A percentile compares a stretch with the other conserved stretches of the same genome.
phyloP scores from a whole-genome alignment of 2,797 vertebrate genomes.

The Tapirus indicus region DNA sequence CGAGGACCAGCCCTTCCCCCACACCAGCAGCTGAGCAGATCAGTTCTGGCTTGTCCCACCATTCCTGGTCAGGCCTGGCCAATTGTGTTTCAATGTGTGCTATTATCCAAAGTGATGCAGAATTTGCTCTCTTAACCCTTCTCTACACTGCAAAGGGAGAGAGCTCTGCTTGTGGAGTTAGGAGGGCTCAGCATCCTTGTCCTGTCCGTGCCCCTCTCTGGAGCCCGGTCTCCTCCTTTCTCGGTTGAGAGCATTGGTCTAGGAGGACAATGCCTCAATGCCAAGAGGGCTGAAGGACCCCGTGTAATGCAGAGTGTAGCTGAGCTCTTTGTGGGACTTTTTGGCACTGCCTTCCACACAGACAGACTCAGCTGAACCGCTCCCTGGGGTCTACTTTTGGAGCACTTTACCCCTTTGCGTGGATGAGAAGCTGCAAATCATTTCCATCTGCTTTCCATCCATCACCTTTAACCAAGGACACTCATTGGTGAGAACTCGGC shows the following conservation, averaged over 20 bases:
- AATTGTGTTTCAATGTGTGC: fast-evolving
- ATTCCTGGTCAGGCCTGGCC: neutral
- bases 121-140: neutral
- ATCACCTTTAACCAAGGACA: neutral
- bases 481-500: neutral
- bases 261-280: neutral
- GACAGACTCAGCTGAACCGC: neutral
- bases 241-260: neutral
- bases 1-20: too few species aligned
- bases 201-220: neutral
- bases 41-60: neutral
- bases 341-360: neutral
- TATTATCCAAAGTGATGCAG: neutral
- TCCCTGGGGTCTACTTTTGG: neutral
- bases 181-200: neutral
- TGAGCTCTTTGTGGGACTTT: neutral
- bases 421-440: neutral
- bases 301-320: neutral
- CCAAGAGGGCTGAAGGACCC: neutral
- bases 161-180: neutral
- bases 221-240: neutral
- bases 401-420: neutral
- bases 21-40: neutral
- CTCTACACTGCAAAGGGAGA: neutral
- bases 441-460: neutral